Evolutionary conservation across 1,140 invertebrate species (phyloP).

Genomic region (Melipona quadrifasciata): DNA sequence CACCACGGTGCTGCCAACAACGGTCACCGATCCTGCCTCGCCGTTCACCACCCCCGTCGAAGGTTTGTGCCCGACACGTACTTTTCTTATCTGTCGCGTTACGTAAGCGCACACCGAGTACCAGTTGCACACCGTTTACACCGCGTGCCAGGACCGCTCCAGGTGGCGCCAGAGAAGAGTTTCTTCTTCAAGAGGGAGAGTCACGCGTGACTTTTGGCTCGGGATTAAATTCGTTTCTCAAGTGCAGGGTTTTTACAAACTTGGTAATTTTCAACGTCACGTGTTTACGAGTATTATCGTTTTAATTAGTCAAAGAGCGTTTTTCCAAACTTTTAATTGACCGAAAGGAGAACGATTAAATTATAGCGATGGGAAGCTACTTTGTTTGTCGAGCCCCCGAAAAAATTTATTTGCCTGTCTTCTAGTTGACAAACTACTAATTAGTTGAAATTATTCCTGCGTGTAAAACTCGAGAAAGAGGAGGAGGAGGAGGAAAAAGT

Average conservation of each 20-base stretch:
- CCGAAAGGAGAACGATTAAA: too few relatives aligned
- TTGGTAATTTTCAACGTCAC: too few relatives aligned
- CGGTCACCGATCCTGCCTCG: constrained; percentile 64
- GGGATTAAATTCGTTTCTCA: background rate
- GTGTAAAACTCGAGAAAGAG: background rate
- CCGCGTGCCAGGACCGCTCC: background rate
- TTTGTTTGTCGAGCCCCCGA: background rate
- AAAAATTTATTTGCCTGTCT: background rate
- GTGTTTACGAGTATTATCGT: too few relatives aligned
- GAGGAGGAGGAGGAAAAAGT: background rate
- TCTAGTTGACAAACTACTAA: background rate
- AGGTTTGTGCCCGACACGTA: constrained; percentile 67
- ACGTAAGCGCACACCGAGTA: background rate
- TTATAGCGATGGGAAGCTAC: background rate
- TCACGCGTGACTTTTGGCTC: background rate
- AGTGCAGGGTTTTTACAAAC: too few relatives aligned
- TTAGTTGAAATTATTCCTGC: background rate
- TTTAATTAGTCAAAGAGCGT: too few relatives aligned
- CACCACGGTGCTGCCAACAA: constrained; percentile 39
- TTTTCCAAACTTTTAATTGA: background rate
- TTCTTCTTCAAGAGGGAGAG: constrained; percentile 1
- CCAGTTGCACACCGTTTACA: background rate
- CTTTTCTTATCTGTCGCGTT: background rate
- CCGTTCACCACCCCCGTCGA: constrained; percentile 72
- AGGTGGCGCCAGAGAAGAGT: background rate